phyloP scores from a whole-genome alignment of 35 echinoderm and acorn worm species.

The Ophiothrix spiculata region DNA sequence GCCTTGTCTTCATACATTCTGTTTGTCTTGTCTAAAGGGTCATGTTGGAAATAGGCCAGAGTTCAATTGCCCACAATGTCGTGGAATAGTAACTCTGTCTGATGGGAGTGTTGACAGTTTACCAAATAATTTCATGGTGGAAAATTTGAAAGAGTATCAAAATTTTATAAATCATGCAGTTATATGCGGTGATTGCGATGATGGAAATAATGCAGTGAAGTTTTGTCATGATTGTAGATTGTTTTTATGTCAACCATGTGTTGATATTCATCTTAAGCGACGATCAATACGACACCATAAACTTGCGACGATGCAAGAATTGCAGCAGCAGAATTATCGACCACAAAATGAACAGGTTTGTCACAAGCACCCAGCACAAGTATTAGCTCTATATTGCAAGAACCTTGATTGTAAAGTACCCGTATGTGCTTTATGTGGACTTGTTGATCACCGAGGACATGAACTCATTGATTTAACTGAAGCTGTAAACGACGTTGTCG shows the following conservation, averaged over 20 bases:
- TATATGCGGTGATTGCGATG: not conserved
- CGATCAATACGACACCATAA: not conserved
- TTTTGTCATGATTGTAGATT: not conserved
- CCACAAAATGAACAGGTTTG: not conserved
- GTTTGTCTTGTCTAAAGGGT: not conserved
- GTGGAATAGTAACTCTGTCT: not conserved
- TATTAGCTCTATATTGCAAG: not conserved
- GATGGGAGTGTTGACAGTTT: not conserved
- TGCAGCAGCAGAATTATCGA: not conserved
- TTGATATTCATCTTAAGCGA: not conserved
- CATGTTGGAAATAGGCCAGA: not conserved
- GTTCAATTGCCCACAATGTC: not conserved
- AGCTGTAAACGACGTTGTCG: not conserved
- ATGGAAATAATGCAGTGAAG: not conserved
- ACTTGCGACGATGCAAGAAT: not conserved
- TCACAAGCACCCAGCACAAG: not conserved
- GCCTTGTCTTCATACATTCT: not conserved
- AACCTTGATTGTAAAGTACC: not conserved
- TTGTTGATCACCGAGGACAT: not conserved
- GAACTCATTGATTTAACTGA: not conserved
- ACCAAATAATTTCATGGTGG: not conserved
- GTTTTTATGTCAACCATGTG: not conserved
- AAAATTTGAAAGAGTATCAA: conserved; percentile 4
- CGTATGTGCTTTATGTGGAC: not conserved
- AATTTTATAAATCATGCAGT: not conserved